Percentiles rank a stretch among this genome's conserved stretches.
Conservation (phyloP, 2,888 invertebrate species). For the Chrysodeixis includens region DNA sequence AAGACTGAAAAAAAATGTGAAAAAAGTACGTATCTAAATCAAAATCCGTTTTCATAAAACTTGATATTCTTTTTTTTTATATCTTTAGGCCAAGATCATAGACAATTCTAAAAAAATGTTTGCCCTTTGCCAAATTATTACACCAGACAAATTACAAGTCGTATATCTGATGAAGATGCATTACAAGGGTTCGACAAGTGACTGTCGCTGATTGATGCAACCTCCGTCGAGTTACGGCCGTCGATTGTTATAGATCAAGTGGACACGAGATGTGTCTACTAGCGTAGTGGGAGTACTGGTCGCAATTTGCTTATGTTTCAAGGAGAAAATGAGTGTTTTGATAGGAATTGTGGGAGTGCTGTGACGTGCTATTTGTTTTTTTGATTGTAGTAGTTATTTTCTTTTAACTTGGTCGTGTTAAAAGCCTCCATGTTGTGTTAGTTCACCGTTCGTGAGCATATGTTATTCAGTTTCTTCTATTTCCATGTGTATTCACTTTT, state of each 20-base stretch:
- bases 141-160: not conserved
- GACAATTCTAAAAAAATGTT: not conserved
- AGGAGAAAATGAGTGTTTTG: conserved; percentile 16
- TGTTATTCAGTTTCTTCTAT: too few relatives aligned
- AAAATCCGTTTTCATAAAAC: too few relatives aligned
- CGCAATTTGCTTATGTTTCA: conserved; percentile 7
- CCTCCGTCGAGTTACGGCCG: conserved; percentile 50
- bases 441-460: too few relatives aligned
- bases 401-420: too few relatives aligned
- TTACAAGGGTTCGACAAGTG: not conserved
- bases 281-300: conserved; percentile 25
- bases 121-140: not conserved
- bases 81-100: not conserved
- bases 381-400: too few relatives aligned
- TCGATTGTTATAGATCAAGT: conserved; percentile 50
- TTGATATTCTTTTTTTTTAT: too few relatives aligned
- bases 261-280: conserved; percentile 43
- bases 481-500: too few relatives aligned
- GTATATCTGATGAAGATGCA: conserved; percentile 1
- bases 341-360: too few relatives aligned
- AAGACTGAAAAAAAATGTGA: too few relatives aligned
- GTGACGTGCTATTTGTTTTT: too few relatives aligned
- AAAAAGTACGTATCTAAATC: too few relatives aligned
- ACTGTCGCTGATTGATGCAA: conserved; percentile 73
- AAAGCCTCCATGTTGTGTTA: too few relatives aligned